These are phyloP conservation scores for Silvanus unidentatus DNA, from an alignment of 2,888 invertebrate species.

Conservation along the genomic window DNA sequence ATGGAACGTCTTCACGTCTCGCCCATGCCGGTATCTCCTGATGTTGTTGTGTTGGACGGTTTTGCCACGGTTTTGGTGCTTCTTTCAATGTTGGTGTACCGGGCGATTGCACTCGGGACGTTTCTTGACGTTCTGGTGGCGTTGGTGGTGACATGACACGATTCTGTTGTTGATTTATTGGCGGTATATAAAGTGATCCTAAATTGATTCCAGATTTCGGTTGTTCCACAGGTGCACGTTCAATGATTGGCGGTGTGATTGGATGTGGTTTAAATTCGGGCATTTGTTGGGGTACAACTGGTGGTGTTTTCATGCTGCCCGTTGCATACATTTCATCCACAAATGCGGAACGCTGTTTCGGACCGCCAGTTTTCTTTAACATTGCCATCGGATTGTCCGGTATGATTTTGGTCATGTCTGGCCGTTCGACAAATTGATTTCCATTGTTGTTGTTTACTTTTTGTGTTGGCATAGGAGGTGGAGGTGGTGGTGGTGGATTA, in stretches of 20 bases:
- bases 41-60: slow-evolving; percentile 42
- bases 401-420: slow-evolving; percentile 63
- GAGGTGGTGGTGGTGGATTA: slow-evolving; percentile 50
- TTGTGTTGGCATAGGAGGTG: slow-evolving; percentile 51
- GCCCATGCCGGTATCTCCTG: slow-evolving; percentile 51
- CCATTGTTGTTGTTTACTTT: slow-evolving; percentile 45
- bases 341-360: slow-evolving; percentile 39
- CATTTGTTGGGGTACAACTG: slow-evolving; percentile 10
- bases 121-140: slow-evolving; percentile 26
- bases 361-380: slow-evolving; percentile 63
- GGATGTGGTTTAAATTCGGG: slow-evolving; percentile 1
- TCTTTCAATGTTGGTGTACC: slow-evolving; percentile 50
- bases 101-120: slow-evolving; percentile 37
- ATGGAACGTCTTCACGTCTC: slow-evolving; percentile 26
- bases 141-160: slow-evolving; percentile 28
- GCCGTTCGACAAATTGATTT: slow-evolving; percentile 53
- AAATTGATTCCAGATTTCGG: slow-evolving; percentile 27
- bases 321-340: slow-evolving; percentile 33
- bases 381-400: slow-evolving; percentile 67
- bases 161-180: slow-evolving; percentile 31
- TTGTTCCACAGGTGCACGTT: slow-evolving; percentile 16
- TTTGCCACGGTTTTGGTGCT: slow-evolving; percentile 58
- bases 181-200: slow-evolving; percentile 54
- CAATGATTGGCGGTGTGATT: slow-evolving; percentile 15
- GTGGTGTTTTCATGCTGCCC: background rate